Conservation (phyloP, 2,797 vertebrate genomes). For the Mus minutoides region DNA sequence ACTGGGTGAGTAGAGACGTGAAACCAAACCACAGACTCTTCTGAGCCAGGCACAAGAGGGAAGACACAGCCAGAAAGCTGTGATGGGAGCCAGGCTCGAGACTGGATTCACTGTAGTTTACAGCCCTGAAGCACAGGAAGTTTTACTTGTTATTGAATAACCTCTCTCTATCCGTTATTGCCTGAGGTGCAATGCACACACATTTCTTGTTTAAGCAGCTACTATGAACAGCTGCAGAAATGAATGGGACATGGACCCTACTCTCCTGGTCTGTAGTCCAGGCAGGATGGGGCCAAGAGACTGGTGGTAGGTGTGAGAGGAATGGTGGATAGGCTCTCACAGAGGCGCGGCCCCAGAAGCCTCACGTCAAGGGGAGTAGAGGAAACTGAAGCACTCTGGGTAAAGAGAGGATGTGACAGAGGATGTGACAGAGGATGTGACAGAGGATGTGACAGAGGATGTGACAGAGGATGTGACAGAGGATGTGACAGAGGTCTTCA, state of each 20-base stretch:
- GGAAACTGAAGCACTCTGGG: background rate
- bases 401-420: background rate
- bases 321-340: background rate
- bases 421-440: no score
- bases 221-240: background rate
- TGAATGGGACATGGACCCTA: background rate
- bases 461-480: no score
- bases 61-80: background rate
- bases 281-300: background rate
- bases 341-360: background rate
- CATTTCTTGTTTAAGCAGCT: background rate
- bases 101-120: background rate
- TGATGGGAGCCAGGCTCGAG: background rate
- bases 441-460: no score
- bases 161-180: background rate
- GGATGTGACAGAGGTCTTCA: no score
- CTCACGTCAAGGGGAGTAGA: background rate
- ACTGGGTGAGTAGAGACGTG: background rate
- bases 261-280: background rate
- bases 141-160: background rate
- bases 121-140: background rate
- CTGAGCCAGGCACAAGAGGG: background rate
- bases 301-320: no score
- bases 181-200: background rate
- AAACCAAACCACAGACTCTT: background rate